A percentile compares a stretch with the other conserved stretches of the same genome.
Conservation (phyloP, 2,113 vertebrate species). For the Leptobrachium ailaonicum region DNA sequence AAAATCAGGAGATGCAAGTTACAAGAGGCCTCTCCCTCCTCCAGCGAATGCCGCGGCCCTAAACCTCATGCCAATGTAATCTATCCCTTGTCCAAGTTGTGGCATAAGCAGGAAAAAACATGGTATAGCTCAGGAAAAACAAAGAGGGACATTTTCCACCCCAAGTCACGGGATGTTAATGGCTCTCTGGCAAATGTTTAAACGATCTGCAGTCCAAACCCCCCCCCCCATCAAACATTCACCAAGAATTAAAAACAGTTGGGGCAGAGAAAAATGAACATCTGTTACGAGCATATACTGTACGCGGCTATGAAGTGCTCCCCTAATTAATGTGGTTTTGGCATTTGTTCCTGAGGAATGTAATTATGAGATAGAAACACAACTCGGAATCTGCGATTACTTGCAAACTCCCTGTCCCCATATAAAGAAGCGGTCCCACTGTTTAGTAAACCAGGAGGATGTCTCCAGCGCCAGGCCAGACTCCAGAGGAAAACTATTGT, state of each 20-base stretch:
- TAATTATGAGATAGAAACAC: conserved; percentile 65
- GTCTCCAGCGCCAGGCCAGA: conserved; percentile 17
- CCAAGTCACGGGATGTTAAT: conserved; percentile 66
- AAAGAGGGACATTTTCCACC: conserved; percentile 69
- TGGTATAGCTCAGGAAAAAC: conserved; percentile 60
- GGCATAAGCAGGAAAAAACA: conserved; percentile 56
- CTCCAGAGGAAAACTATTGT: conserved; percentile 9
- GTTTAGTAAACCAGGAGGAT: conserved; percentile 29
- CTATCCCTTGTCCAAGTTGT: conserved; percentile 54
- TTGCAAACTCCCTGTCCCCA: conserved; percentile 59
- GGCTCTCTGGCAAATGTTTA: conserved; percentile 74
- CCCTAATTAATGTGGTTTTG: conserved; percentile 65
- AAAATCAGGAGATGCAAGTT: conserved; percentile 62
- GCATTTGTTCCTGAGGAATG: conserved; percentile 59
- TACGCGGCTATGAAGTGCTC: conserved; percentile 62
- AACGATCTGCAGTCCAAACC: conserved; percentile 60
- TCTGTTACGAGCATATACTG: conserved; percentile 67
- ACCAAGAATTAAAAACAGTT: conserved; percentile 72
- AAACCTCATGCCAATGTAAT: conserved; percentile 65
- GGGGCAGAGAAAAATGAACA: conserved; percentile 65
- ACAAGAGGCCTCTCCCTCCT: conserved; percentile 62
- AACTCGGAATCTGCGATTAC: conserved; percentile 54
- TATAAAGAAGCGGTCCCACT: conserved; percentile 27
- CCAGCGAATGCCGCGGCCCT: conserved; percentile 62
- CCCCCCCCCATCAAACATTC: conserved; percentile 55